These are phyloP conservation scores for Lutjanus erythropterus DNA, from an alignment of 2,113 vertebrate genomes.

Conservation along the genomic window DNA sequence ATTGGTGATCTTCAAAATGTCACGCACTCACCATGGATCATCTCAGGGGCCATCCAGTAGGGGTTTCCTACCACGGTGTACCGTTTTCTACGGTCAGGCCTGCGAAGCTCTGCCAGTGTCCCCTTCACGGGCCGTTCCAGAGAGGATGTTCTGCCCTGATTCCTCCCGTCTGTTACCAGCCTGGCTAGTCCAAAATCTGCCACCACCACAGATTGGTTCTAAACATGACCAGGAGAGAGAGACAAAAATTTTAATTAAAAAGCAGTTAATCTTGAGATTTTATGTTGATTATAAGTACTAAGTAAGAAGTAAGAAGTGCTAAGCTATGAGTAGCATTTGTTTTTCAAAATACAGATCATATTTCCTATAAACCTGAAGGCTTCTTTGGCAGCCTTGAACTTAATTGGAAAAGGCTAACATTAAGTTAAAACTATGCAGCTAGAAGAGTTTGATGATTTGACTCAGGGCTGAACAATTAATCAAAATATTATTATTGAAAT, in stretches of 20 bases:
- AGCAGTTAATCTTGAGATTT: neutral
- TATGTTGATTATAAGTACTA: neutral
- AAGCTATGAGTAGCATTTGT: neutral
- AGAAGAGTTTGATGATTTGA: neutral
- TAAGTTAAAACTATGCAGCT: neutral
- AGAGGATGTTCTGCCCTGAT: conserved; percentile 71
- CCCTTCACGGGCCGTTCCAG: conserved; percentile 59
- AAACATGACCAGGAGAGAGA: neutral
- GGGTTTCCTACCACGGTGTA: conserved; percentile 98
- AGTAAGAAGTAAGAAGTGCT: too few relatives aligned
- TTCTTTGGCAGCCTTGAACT: neutral
- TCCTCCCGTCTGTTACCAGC: conserved; percentile 91
- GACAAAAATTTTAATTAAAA: neutral
- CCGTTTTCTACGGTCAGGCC: conserved; percentile 91
- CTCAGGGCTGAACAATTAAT: too few relatives aligned
- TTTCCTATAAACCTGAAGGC: neutral
- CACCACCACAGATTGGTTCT: conserved; percentile 91
- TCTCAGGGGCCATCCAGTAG: conserved; percentile 99
- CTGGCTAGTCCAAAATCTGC: conserved; percentile 96
- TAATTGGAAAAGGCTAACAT: neutral
- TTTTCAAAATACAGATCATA: neutral
- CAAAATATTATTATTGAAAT: too few relatives aligned
- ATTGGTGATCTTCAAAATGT: neutral
- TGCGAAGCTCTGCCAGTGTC: conserved; percentile 87
- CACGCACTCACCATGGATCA: conserved; percentile 91